phyloP scores from a whole-genome alignment of 2,797 vertebrate species.

The Enteromius fasciolatus region DNA sequence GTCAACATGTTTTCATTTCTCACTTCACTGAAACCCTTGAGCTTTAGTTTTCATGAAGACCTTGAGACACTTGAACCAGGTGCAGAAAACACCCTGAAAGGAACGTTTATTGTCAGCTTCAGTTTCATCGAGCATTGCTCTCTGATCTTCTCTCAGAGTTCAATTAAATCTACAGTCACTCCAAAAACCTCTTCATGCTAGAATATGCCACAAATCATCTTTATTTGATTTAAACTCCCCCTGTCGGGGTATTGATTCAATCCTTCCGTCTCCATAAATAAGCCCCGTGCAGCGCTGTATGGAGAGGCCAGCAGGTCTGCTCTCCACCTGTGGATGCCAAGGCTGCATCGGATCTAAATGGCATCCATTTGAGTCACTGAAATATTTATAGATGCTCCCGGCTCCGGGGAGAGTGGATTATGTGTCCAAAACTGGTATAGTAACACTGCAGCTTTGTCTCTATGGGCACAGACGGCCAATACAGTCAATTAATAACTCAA shows the following conservation, averaged over 20 bases:
- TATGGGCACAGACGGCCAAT: constrained; percentile 53
- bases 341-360: constrained; percentile 65
- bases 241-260: constrained; percentile 16
- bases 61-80: not conserved
- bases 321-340: constrained; percentile 59
- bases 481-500: constrained; percentile 42
- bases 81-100: not conserved
- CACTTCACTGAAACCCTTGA: not conserved
- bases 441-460: constrained; percentile 57
- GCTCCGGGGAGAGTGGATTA: constrained; percentile 62
- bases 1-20: too few relatives aligned
- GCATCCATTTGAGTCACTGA: constrained; percentile 75
- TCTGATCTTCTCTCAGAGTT: not conserved
- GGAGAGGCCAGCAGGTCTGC: constrained; percentile 47
- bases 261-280: constrained; percentile 21
- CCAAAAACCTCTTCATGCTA: not conserved
- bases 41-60: not conserved
- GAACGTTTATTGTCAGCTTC: not conserved
- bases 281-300: not conserved
- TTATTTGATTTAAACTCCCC: constrained; percentile 37
- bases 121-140: not conserved
- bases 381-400: constrained; percentile 76
- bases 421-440: constrained; percentile 65
- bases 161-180: constrained; percentile 21
- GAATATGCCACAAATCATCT: constrained; percentile 27